Evolutionary conservation across 2,888 invertebrate species (phyloP), one percentile per base, ranked within the genome.

Genomic region (Alviniconcha strummeri): DNA sequence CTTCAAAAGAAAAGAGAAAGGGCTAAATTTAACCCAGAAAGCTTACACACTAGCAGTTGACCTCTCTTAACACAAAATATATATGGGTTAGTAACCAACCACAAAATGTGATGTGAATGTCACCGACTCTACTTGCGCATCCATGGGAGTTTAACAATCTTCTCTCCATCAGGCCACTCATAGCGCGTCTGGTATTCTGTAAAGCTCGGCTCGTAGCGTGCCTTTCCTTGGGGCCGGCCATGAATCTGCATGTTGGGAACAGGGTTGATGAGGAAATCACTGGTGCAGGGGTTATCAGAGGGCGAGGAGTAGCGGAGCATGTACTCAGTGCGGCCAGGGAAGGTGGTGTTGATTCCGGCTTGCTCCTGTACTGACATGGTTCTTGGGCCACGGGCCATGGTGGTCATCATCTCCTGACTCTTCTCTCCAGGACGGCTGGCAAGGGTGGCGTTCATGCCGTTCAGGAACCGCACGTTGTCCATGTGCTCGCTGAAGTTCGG

Each of bases 311-410:
- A 93, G 36, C 91, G 89, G 19, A 88, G 88, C 90, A 89, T 91
- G 89, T 93, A 93, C 86, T 93, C 93, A 0, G 93, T 92, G 74
- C 81, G 87, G 19, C 93, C 93, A 6, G 93, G 93, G 87, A 91
- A 93, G 5, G 87, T 91, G 6, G 90, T 92, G 87, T 93, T 92
- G 84, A 94, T 93, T 9, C 93, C 94, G 52, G 93, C 93, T 84
- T 91, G 86, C 85, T 93, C 93, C 87, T 93, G 93, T 19, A 92
- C 90, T 13, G 90, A 90, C 83, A 89, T 89, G 15, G 86, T 87
- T 71, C 85, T 85, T 69, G 87, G 87, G 17, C 88, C 88, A 9
- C 87, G 81, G 17, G 85, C 85, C 67, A 84, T 75, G 19, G 87
- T 77, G 57, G 56, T 64, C 76, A 67, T 74, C 80, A 80, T 80